Evolutionary conservation across 1,140 invertebrate species (phyloP).

Genomic region (Camponotus vicinus): DNA sequence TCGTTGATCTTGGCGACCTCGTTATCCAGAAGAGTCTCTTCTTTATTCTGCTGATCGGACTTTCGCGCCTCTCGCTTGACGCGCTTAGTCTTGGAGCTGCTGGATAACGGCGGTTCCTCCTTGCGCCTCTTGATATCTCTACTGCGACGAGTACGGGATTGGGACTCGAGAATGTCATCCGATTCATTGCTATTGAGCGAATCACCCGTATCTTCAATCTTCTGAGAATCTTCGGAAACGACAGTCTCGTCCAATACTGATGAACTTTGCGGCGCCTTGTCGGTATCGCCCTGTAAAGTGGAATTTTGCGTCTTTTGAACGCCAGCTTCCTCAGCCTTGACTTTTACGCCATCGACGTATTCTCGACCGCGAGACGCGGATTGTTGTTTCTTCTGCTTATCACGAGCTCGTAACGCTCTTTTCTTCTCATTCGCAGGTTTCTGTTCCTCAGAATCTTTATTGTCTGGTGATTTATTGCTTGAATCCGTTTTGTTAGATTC

Average conservation of each 20-base stretch:
- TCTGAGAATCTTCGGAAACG: constrained; percentile 10
- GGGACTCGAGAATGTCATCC: constrained; percentile 71
- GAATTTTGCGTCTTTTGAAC: constrained; percentile 12
- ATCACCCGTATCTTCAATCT: constrained; percentile 45
- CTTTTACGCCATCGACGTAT: constrained; percentile 18
- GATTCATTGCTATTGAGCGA: constrained; percentile 40
- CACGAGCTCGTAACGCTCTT: constrained; percentile 79
- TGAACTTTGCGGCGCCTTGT: constrained; percentile 7
- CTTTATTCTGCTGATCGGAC: constrained; percentile 83
- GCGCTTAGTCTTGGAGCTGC: constrained; percentile 73
- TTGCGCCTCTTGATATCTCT: constrained; percentile 81
- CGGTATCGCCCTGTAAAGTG: not conserved
- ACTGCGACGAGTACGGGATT: constrained; percentile 77
- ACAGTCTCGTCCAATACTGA: constrained; percentile 18
- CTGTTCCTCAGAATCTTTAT: constrained; percentile 56
- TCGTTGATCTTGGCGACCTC: constrained; percentile 85
- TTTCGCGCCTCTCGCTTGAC: constrained; percentile 79
- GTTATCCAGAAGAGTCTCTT: constrained; percentile 84
- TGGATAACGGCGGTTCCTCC: constrained; percentile 72
- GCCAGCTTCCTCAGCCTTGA: constrained; percentile 40
- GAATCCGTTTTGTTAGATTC: constrained; percentile 8
- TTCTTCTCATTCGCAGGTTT: constrained; percentile 75
- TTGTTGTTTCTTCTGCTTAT: constrained; percentile 75
- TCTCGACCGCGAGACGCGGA: constrained; percentile 35
- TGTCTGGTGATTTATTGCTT: constrained; percentile 9